These are phyloP conservation scores for Pecten maximus DNA, from an alignment of 2,888 invertebrate species.

Conservation along the genomic window DNA sequence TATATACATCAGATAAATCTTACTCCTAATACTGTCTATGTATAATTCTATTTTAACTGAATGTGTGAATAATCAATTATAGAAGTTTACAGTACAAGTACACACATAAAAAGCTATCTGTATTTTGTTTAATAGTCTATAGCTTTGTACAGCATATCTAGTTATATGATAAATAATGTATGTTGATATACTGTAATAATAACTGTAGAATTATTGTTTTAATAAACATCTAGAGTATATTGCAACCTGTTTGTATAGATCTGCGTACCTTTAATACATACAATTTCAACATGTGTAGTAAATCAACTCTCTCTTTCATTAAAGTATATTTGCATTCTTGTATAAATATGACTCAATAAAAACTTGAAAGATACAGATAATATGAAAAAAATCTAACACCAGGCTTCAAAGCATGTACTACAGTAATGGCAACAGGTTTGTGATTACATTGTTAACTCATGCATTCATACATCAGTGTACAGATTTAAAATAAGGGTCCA, in stretches of 20 bases:
- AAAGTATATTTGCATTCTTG: background rate
- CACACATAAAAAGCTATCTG: no score
- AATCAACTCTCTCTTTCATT: background rate
- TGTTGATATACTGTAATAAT: no score
- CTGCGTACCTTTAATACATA: no score
- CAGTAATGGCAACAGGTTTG: background rate
- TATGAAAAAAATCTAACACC: background rate
- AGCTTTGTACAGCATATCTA: no score
- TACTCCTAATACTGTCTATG: no score
- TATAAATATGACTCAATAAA: background rate
- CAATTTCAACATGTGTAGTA: background rate
- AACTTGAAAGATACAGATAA: background rate
- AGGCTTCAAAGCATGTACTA: background rate
- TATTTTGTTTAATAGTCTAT: no score
- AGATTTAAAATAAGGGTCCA: background rate
- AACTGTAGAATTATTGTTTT: no score
- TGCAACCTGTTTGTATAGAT: background rate
- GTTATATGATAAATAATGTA: no score
- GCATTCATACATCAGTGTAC: background rate
- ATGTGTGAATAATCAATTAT: no score
- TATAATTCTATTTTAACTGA: no score
- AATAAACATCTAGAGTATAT: background rate
- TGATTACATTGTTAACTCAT: background rate
- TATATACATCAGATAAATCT: no score
- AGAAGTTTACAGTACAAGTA: no score